Percentiles rank a stretch among this genome's conserved stretches.
Evolutionary conservation across 2,888 invertebrate species (phyloP).

Genomic region (Drosophila mayaguana): DNA sequence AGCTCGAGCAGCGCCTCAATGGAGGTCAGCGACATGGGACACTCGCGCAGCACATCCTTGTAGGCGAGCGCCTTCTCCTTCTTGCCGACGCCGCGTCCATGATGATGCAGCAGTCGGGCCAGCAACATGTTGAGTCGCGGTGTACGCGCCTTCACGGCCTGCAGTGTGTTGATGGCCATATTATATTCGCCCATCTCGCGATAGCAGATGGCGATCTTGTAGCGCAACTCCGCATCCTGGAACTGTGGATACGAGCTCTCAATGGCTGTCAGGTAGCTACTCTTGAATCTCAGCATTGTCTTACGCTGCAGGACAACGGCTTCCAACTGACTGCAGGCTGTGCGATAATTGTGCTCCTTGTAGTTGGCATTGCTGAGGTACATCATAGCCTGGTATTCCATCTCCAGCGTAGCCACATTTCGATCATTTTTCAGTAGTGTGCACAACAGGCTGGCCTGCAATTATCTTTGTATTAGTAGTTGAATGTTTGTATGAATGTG

Average conservation of each 20-base stretch:
- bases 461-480: neutral
- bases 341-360: constrained; percentile 88
- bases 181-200: constrained; percentile 88
- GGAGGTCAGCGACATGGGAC: constrained; percentile 91
- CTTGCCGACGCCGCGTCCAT: constrained; percentile 87
- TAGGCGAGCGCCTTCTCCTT: constrained; percentile 90
- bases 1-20: constrained; percentile 90
- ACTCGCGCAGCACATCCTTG: constrained; percentile 91
- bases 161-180: constrained; percentile 85
- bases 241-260: constrained; percentile 81
- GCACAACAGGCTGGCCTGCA: constrained; percentile 88
- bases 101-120: constrained; percentile 90
- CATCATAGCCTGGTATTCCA: constrained; percentile 89
- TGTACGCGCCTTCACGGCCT: constrained; percentile 87
- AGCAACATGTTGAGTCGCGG: constrained; percentile 92
- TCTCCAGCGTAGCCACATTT: constrained; percentile 85
- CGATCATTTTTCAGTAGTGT: constrained; percentile 89
- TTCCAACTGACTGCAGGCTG: constrained; percentile 88
- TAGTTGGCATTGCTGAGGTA: constrained; percentile 90
- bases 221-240: constrained; percentile 89
- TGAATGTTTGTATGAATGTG: neutral
- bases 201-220: constrained; percentile 89
- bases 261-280: constrained; percentile 66
- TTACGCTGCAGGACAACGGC: constrained; percentile 86
- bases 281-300: constrained; percentile 78